Conservation (phyloP, 2,888 invertebrate genomes). For the Epistrophe eligans region DNA sequence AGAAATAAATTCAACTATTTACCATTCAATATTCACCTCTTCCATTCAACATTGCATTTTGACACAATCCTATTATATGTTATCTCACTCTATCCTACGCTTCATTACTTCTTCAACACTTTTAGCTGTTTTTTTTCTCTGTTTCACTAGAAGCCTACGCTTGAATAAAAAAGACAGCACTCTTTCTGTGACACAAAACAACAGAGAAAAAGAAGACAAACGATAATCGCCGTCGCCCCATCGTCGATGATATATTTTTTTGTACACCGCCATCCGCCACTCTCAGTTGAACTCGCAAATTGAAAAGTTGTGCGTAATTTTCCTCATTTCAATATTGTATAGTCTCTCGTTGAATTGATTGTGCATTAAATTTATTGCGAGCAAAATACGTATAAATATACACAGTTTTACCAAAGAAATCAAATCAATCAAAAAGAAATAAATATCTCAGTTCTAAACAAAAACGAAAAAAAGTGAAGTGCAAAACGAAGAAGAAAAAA, state of each 20-base stretch:
- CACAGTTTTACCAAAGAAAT: constrained; percentile 22
- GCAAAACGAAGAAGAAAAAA: constrained; percentile 39
- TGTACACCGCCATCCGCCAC: neutral
- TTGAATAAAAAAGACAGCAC: constrained; percentile 48
- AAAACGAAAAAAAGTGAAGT: constrained; percentile 60
- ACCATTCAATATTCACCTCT: constrained; percentile 51
- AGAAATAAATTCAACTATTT: constrained; percentile 39
- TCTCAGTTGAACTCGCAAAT: constrained; percentile 70
- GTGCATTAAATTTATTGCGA: constrained; percentile 47
- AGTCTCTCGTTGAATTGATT: constrained; percentile 43
- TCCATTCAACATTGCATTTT: constrained; percentile 55
- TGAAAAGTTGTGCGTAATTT: constrained; percentile 66
- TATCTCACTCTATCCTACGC: constrained; percentile 38
- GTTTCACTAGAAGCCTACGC: neutral
- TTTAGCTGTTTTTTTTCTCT: constrained; percentile 20
- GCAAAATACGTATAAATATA: constrained; percentile 30
- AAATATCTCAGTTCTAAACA: constrained; percentile 6
- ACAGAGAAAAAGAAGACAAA: constrained; percentile 47
- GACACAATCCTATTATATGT: neutral
- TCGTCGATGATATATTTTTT: constrained; percentile 29
- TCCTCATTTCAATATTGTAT: constrained; percentile 58
- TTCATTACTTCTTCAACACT: constrained; percentile 7
- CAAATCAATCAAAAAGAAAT: constrained; percentile 11
- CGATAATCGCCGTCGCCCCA: constrained; percentile 17
- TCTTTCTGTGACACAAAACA: constrained; percentile 9